Evolutionary conservation across 2,888 invertebrate species (phyloP).

Genomic region (Caenorhabditis virilis): DNA sequence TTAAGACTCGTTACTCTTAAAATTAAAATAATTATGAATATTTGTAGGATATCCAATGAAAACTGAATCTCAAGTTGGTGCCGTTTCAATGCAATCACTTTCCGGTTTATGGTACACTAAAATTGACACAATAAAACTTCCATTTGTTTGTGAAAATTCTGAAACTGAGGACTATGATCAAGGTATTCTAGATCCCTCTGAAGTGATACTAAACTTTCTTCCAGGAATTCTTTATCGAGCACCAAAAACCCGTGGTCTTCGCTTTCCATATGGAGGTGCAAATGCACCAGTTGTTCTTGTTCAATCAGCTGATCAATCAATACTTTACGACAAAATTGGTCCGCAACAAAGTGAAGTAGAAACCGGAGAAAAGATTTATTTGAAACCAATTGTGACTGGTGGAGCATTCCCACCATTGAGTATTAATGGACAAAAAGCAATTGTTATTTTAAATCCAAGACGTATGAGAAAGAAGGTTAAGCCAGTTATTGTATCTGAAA

Average conservation of each 20-base stretch:
- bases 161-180: constrained; percentile 16
- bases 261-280: constrained; percentile 13
- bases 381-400: constrained; percentile 13
- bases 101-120: constrained; percentile 32
- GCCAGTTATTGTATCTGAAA: constrained; percentile 19
- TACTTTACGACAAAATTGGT: constrained; percentile 12
- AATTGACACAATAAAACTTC: constrained; percentile 17
- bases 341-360: constrained; percentile 11
- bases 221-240: constrained; percentile 22
- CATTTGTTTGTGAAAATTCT: constrained; percentile 25
- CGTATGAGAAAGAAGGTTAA: constrained; percentile 7
- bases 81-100: constrained; percentile 26
- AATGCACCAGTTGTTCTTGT: constrained; percentile 17
- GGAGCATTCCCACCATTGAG: constrained; percentile 1
- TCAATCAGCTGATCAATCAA: constrained; percentile 22
- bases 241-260: constrained; percentile 21
- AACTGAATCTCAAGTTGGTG: constrained; percentile 29
- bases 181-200: constrained; percentile 3
- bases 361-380: constrained; percentile 25
- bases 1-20: background rate
- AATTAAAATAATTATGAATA: background rate
- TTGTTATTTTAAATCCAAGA: constrained; percentile 13
- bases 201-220: background rate
- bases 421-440: too few relatives aligned
- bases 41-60: constrained; percentile 23